These are phyloP conservation scores for Nymphicus hollandicus DNA, from an alignment of 2,113 vertebrate genomes.

Conservation along the genomic window DNA sequence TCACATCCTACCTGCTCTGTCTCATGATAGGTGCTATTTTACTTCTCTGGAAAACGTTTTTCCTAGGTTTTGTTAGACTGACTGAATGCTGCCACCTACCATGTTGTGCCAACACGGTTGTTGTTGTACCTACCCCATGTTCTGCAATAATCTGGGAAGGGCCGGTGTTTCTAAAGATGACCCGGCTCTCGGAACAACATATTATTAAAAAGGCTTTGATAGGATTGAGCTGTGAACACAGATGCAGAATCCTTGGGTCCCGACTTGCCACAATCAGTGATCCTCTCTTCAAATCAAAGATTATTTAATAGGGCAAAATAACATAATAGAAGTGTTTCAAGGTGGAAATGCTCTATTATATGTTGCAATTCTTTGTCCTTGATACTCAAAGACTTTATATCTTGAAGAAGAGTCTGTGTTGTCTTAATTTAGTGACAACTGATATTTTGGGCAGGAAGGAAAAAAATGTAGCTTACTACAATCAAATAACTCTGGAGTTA, in stretches of 20 bases:
- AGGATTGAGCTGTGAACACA: not conserved
- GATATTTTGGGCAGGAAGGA: not conserved
- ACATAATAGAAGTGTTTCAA: not conserved
- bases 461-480: not conserved
- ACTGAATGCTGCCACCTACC: not conserved
- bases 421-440: not conserved
- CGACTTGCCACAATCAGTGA: not conserved
- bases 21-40: not conserved
- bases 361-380: not conserved
- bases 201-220: not conserved
- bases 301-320: not conserved
- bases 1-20: accelerated
- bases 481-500: not conserved
- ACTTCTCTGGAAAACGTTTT: not conserved
- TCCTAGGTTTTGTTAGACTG: not conserved
- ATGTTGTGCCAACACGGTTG: not conserved
- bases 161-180: not conserved
- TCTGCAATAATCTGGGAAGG: not conserved
- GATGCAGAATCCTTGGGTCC: not conserved
- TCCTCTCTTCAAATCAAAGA: not conserved
- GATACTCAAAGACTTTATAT: not conserved
- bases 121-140: not conserved
- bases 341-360: not conserved
- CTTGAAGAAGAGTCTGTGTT: not conserved
- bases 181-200: not conserved